phyloP scores from a whole-genome alignment of 2,113 vertebrate genomes.

The Ancistrus triradiatus region DNA sequence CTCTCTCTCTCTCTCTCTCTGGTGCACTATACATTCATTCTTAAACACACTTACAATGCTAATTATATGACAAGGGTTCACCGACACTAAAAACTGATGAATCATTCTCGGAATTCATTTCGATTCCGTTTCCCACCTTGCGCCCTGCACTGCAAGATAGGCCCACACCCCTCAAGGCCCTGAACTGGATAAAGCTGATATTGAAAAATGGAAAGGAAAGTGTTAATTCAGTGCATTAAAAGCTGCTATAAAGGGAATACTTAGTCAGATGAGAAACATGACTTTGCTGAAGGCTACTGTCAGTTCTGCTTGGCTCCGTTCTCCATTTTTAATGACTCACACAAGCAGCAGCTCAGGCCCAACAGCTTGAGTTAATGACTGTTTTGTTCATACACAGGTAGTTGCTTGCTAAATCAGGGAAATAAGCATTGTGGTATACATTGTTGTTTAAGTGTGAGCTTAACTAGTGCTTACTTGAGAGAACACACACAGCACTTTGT shows the following conservation, averaged over 20 bases:
- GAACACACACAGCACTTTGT: conserved; percentile 13
- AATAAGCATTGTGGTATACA: conserved; percentile 14
- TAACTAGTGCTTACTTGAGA: conserved; percentile 3
- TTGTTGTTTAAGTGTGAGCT: conserved; percentile 17
- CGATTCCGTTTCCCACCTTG: too few relatives aligned
- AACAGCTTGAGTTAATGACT: conserved; percentile 31
- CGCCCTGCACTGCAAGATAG: too few relatives aligned
- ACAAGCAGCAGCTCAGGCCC: neutral
- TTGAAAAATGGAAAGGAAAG: too few relatives aligned
- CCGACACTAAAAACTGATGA: too few relatives aligned
- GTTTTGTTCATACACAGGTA: conserved; percentile 30
- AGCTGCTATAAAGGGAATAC: conserved; percentile 6
- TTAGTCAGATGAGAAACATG: conserved; percentile 11
- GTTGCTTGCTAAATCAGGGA: conserved; percentile 25
- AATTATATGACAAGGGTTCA: too few relatives aligned
- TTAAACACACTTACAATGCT: too few relatives aligned
- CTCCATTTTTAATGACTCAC: conserved; percentile 7
- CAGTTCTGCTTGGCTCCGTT: neutral
- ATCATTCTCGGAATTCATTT: too few relatives aligned
- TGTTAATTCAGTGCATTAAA: neutral
- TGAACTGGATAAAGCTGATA: too few relatives aligned
- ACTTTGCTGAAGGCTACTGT: conserved; percentile 8
- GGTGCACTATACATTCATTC: too few relatives aligned
- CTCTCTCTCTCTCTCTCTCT: too few relatives aligned
- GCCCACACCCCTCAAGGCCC: too few relatives aligned